Conservation (phyloP, 2,797 vertebrate genomes). For the Ctenopoma multispine region DNA sequence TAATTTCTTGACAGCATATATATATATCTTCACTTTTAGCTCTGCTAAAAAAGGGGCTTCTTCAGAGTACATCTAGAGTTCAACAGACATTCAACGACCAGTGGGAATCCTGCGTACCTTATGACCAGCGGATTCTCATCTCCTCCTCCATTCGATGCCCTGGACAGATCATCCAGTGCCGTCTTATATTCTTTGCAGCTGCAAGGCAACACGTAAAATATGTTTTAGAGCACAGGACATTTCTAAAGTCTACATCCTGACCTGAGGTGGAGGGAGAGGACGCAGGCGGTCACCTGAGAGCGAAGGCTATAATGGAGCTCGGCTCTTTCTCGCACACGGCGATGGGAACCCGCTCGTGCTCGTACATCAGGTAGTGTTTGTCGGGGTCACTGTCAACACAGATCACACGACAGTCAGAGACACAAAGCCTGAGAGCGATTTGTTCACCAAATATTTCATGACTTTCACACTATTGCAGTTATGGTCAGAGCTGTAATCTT, state of each 20-base stretch:
- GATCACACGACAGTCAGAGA: background rate
- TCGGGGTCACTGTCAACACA: slow-evolving; percentile 91
- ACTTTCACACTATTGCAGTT: too few relatives aligned
- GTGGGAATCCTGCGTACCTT: slow-evolving; percentile 77
- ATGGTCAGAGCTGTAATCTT: too few relatives aligned
- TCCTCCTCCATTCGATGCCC: slow-evolving; percentile 83
- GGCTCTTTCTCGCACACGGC: slow-evolving; percentile 97
- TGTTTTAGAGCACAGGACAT: background rate
- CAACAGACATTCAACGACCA: background rate
- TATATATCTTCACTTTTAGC: too few relatives aligned
- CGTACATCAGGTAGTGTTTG: slow-evolving; percentile 98
- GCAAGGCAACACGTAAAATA: background rate
- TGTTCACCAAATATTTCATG: background rate
- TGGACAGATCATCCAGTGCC: slow-evolving; percentile 93
- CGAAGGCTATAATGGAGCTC: slow-evolving; percentile 98
- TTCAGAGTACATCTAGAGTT: too few relatives aligned
- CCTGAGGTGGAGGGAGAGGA: background rate
- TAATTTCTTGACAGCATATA: too few relatives aligned
- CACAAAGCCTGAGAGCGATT: background rate
- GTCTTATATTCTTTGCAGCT: slow-evolving; percentile 99
- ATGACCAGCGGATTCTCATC: slow-evolving; percentile 83
- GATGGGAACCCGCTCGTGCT: slow-evolving; percentile 96
- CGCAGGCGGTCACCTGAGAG: slow-evolving; percentile 89
- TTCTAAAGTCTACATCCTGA: background rate
- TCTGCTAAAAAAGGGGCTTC: too few relatives aligned